Base-by-base conservation (phyloP, 2,888 invertebrate species). In the Brenthis daphne region DNA sequence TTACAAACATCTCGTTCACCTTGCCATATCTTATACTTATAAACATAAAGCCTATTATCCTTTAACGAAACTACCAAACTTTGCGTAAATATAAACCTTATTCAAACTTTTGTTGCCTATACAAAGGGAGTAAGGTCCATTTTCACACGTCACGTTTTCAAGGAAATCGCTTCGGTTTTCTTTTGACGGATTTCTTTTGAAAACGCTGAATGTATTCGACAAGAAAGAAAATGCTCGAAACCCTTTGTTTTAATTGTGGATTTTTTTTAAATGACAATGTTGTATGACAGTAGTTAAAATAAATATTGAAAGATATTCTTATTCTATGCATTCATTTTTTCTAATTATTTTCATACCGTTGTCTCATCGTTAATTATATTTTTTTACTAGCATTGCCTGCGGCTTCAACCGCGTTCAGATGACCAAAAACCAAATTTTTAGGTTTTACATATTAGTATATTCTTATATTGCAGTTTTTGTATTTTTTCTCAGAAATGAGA, bases 141-240 rank as follows among this genome's bases (percentile, higher is more conserved):
- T 74, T 73, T 74, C 54, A 67, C 64, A 55, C 64, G 57, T 50
- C 69, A 53, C 50, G 48, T 58, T 56, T 55, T 61, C 24, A 63
- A 73, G 66, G 66, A 72, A 73, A 70, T 73, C 75, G 79, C 79
- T 77, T 77, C 76, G 78, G 75, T 82, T 82, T 72, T 82, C 81
- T 82, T 83, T 81, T 81, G 79, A 81, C 76, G 78, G 77, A 80
- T 79, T 82, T 79, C 80, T 81, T 79, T 77, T 80, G 76, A 80
- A 81, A 81, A 80, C 69, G 69, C 73, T 74, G 74, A 76, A 75
- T 77, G 71, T 72, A 80, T 82, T 80, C 77, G 74, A 76, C 71
- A 77, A 76, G 76, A 77, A 77, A 78, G 78, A 76, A 80, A 80
- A 76, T 65, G 71, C 71, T 65, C 65, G 67, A 72, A 69, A 71